Evolutionary conservation across 2,113 vertebrate genomes (phyloP).

Genomic region (Aplodontia rufa): DNA sequence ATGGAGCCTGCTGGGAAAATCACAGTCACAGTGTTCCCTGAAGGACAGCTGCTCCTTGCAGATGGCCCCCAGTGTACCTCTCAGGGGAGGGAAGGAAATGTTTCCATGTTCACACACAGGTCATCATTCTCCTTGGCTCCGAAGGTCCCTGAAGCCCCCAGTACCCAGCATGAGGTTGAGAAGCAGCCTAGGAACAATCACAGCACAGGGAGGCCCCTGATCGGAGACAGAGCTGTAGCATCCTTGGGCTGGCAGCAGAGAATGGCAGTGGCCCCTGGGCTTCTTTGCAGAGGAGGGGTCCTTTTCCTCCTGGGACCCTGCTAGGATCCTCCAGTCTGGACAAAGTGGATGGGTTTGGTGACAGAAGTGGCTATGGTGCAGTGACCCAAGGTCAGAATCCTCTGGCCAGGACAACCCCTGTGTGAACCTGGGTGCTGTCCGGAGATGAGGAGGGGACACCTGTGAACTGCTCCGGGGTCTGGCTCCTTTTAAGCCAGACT

Average conservation of each 20-base stretch:
- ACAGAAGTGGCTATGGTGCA: background rate
- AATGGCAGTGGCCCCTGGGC: background rate
- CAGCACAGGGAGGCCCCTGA: background rate
- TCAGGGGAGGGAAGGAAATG: background rate
- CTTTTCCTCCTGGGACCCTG: background rate
- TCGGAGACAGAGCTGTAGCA: background rate
- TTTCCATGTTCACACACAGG: background rate
- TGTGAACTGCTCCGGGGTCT: background rate
- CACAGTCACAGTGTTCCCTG: slow-evolving; percentile 44
- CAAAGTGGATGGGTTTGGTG: background rate
- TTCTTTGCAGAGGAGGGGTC: background rate
- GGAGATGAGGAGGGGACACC: background rate
- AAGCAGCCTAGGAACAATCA: background rate
- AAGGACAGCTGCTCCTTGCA: slow-evolving; percentile 36
- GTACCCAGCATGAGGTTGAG: too few species aligned
- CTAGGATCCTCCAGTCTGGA: background rate
- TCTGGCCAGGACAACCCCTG: background rate
- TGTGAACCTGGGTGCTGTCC: background rate
- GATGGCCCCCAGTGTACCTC: background rate
- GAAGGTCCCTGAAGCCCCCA: background rate
- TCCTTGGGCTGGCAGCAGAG: too few species aligned
- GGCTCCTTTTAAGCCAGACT: background rate
- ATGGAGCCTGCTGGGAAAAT: background rate
- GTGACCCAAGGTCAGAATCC: background rate
- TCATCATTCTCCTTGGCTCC: background rate